Base-by-base conservation (phyloP, 2,797 vertebrate species). In the Erpetoichthys calabaricus region DNA sequence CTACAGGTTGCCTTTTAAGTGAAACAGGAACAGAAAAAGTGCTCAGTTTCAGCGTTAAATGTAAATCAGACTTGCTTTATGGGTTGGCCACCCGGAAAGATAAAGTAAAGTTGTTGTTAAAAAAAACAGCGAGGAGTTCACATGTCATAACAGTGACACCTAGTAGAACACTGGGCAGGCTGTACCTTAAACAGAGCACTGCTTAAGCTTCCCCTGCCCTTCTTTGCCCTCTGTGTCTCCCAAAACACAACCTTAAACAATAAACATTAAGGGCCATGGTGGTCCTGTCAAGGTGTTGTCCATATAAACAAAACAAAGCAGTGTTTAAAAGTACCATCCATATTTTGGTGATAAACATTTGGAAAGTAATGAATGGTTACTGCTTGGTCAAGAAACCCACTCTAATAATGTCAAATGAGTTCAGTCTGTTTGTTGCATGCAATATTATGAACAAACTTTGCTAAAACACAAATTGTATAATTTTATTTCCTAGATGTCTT, bases 141-240 rank as follows among this genome's bases (percentile, higher is more conserved):
- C 85, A 88, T 90, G 90, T 85, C 88, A 84, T 83, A 89, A 86
- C 79, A 87, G 78, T 83, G 88, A 92, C 82, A 88, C 72, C 81
- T 75, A 55, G 70, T 76, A 65, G 65, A 77, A 60, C 64, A 78
- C 79, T 64, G 68, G 69, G 77, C 74, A 71, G 67, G 75, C 57
- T 73, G 76, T 63, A 68, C 61, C 46, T 70, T 43, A 54, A 59
- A 65, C 53, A 41, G 25, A 74, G 72, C 45, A 73, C 73, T 71
- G 69, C 69, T 75, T 58, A 45, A 59, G 68, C 66, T 79, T 82
- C 76, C 76, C 69, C 69, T 70, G 70, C 69, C 73, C 75, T 67
- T 63, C 65, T 65, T 3, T 50, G 63, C 67, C 70, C 76, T 59
- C 72, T 76, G 80, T 76, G 70, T 73, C 73, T 75, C 75, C 82